Conservation (phyloP, 2,888 invertebrate species). For the Heteromurus nitidus region DNA sequence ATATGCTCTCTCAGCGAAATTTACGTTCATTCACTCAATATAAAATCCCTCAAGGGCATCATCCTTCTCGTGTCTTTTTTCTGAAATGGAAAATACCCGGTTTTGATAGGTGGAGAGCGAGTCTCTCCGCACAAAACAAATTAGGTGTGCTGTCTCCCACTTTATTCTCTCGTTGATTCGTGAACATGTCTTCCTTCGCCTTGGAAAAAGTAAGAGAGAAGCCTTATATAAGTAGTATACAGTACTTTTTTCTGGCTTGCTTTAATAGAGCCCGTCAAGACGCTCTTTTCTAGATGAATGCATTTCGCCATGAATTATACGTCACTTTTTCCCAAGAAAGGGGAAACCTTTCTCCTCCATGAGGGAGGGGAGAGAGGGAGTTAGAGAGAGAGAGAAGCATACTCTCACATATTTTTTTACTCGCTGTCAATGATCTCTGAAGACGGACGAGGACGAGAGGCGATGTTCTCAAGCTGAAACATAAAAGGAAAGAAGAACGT, state of each 20-base stretch:
- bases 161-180: background rate
- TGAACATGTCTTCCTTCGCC: constrained; percentile 9
- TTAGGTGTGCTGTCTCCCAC: constrained; percentile 31
- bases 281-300: constrained; percentile 21
- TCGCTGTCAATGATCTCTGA: constrained; percentile 2
- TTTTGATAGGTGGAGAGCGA: background rate
- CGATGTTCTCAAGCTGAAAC: too few relatives aligned
- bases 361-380: too few relatives aligned
- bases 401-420: background rate
- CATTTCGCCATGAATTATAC: constrained; percentile 21
- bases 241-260: background rate
- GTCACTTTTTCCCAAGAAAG: background rate
- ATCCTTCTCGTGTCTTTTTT: too few relatives aligned
- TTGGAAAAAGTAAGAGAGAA: too few relatives aligned
- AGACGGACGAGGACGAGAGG: background rate
- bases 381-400: too few relatives aligned
- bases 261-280: background rate
- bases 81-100: background rate
- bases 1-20: too few relatives aligned
- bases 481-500: too few relatives aligned
- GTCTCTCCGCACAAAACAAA: constrained; percentile 49
- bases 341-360: background rate
- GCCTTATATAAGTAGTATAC: background rate
- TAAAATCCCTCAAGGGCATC: constrained; percentile 24
- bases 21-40: too few relatives aligned